Percentiles rank a stretch among this genome's conserved stretches.
phyloP scores from a whole-genome alignment of 2,113 vertebrate genomes.

The Eubucco bourcierii region DNA sequence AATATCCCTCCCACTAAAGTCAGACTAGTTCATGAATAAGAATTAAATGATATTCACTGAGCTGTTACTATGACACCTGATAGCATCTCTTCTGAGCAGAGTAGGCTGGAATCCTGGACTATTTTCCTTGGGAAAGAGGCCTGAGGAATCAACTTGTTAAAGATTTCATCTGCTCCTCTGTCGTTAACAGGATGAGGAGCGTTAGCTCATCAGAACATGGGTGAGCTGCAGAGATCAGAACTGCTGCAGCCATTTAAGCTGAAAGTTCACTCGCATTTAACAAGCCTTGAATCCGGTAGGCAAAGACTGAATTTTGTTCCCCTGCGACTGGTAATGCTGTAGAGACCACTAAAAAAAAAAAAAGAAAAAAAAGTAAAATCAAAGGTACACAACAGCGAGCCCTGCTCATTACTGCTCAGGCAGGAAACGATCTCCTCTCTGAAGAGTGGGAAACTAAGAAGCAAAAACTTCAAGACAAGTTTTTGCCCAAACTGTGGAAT shows the following conservation, averaged over 20 bases:
- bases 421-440: neutral
- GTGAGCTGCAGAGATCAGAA: neutral
- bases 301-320: neutral
- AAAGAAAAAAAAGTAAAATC: neutral
- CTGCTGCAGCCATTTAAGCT: neutral
- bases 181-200: neutral
- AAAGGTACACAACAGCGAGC: neutral
- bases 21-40: neutral
- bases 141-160: neutral
- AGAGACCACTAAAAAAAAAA: neutral
- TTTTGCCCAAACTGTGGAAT: neutral
- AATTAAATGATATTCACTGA: neutral
- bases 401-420: neutral
- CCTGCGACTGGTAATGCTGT: neutral
- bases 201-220: neutral
- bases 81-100: neutral
- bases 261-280: neutral
- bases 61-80: neutral
- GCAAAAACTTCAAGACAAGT: neutral
- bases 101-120: neutral
- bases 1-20: neutral
- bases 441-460: neutral
- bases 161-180: rapidly evolving
- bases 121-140: neutral
- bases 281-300: neutral